Base-by-base conservation (phyloP, 92 coral and sea anemone genomes). In the Heliopora coerulea region DNA sequence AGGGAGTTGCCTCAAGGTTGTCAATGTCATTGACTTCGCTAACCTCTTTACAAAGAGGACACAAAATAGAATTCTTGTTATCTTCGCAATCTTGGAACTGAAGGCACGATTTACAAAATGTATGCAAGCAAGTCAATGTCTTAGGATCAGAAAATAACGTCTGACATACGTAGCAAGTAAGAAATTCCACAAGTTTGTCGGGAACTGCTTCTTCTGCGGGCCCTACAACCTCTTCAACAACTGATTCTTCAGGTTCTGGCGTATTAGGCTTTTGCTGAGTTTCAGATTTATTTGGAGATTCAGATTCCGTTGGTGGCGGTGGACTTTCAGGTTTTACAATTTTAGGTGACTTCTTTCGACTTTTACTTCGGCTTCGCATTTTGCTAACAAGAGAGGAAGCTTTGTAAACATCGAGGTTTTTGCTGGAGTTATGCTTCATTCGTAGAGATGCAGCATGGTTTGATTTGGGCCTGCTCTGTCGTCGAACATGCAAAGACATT, bases 371-470 rank as follows among this genome's bases (percentile, higher is more conserved):
- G 28, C 98, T 80, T 17, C 84, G 79, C 73, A 93, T 76, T 18
- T 82, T 19, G 49, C 88, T 87, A 9, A 96, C 98, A 76, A 89
- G 90, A 96, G 68, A 33, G 2, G 68, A 31, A 31, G 68, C 49
- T 25, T 32, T 62, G 68, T 62, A 62, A 62, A 62, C 68, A 34
- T 62, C 68, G 44, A 62, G 68, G 44, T 13, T 62, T 62, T 62
- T 62, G 8, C 8, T 32, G 68, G 6, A 6, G 68, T 7, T 62
- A 29, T 62, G 68, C 27, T 62, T 31, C 68, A 62, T 13, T 23
- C 68, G 68, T 62, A 62, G 27, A 10, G 68, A 3, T 12, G 68
- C 68, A 2, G 68, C 68, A 25, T 62, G 34, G 68, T 62, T 62
- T 25, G 68, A 62, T 25, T 62, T 62, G 32, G 68, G 68, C 27